Evolutionary conservation across 2,888 invertebrate genomes (phyloP).

Genomic region (Thymelicus lineola): DNA sequence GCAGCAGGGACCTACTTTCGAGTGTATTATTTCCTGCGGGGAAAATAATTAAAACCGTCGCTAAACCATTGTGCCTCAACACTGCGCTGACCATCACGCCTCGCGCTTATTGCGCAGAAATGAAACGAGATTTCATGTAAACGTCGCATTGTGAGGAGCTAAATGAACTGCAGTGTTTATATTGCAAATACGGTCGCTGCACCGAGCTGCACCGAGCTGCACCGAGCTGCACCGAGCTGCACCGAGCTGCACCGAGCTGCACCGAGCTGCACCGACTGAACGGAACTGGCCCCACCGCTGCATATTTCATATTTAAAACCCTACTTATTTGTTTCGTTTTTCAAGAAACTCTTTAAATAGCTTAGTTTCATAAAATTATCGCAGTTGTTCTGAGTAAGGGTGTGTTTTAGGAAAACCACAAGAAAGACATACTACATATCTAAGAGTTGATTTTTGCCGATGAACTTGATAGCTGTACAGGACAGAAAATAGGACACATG

Average conservation of each 20-base stretch:
- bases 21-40: constrained; percentile 14
- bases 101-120: constrained; percentile 21
- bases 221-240: background rate
- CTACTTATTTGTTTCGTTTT: background rate
- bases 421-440: no score
- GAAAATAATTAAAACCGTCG: constrained; percentile 23
- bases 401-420: no score
- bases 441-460: no score
- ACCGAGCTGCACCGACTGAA: background rate
- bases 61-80: constrained; percentile 3
- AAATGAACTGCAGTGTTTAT: constrained; percentile 35
- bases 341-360: no score
- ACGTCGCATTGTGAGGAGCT: constrained; percentile 24
- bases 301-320: constrained; percentile 7
- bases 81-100: constrained; percentile 1
- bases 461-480: no score
- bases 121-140: constrained; percentile 31
- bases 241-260: background rate
- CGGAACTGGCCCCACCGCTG: background rate
- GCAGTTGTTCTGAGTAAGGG: no score
- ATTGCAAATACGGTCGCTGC: constrained; percentile 23
- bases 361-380: no score
- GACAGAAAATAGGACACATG: no score
- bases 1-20: background rate
- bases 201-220: background rate